A percentile compares a stretch with the other conserved stretches of the same genome.
Conservation (phyloP, 2,797 vertebrate genomes). For the Pseudopleuronectes americanus region DNA sequence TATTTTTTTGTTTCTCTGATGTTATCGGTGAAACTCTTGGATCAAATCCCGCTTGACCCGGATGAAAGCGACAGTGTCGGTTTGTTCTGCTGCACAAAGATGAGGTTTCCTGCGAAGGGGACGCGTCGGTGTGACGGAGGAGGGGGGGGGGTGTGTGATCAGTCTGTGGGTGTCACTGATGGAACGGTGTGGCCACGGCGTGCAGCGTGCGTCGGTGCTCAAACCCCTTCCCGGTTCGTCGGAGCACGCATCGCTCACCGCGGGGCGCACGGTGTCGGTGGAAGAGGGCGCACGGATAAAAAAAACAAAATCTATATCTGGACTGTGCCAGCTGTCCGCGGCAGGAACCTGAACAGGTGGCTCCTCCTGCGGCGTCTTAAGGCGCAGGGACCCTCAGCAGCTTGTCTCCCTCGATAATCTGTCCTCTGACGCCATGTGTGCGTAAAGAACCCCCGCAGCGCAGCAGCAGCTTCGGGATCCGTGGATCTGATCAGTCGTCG, state of each 20-base stretch:
- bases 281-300: constrained; percentile 59
- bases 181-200: constrained; percentile 3
- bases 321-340: constrained; percentile 73
- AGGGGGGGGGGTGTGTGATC: too few relatives aligned
- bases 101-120: too few relatives aligned
- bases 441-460: constrained; percentile 57
- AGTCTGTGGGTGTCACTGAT: too few relatives aligned
- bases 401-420: constrained; percentile 77
- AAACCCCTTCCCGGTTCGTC: constrained; percentile 12
- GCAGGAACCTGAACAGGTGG: constrained; percentile 83
- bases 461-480: constrained; percentile 31
- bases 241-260: constrained; percentile 49
- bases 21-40: too few relatives aligned
- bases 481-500: constrained; percentile 52
- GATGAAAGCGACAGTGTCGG: too few relatives aligned
- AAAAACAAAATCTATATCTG: constrained; percentile 77
- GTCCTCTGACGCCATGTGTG: constrained; percentile 64
- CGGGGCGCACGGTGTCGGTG: constrained; percentile 45
- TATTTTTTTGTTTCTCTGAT: too few relatives aligned
- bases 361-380: constrained; percentile 55
- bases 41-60: too few relatives aligned
- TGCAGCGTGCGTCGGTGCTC: constrained; percentile 50
- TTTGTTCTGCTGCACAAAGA: too few relatives aligned
- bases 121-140: too few relatives aligned
- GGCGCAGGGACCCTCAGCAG: constrained; percentile 73